These are phyloP conservation scores for Pseudeuparius sepicola DNA, from an alignment of 2,888 invertebrate genomes.

Conservation along the genomic window DNA sequence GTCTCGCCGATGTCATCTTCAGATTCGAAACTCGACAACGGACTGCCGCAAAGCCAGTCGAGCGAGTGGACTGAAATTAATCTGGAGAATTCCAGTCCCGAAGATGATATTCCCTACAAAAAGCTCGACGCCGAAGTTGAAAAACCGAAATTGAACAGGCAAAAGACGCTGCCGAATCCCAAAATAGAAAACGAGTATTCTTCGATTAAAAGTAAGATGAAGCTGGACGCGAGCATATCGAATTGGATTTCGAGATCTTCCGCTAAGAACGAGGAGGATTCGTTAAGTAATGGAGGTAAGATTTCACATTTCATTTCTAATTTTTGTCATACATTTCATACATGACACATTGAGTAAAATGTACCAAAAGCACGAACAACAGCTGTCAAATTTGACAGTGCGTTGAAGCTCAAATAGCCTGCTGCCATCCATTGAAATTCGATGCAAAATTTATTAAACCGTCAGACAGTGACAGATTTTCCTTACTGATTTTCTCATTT, in stretches of 20 bases:
- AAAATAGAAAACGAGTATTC: conserved; percentile 34
- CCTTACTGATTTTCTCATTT: too few relatives aligned
- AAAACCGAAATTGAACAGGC: conserved; percentile 39
- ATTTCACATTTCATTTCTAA: background rate
- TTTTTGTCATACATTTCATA: background rate
- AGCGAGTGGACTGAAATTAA: conserved; percentile 68
- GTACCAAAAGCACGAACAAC: too few relatives aligned
- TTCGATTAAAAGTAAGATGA: conserved; percentile 35
- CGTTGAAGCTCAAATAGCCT: too few relatives aligned
- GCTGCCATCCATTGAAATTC: too few relatives aligned
- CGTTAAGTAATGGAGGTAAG: conserved; percentile 38
- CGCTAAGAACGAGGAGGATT: conserved; percentile 37
- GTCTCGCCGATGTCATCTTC: background rate
- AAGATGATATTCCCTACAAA: conserved; percentile 46
- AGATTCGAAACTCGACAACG: background rate
- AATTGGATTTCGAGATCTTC: conserved; percentile 49
- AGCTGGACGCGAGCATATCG: conserved; percentile 42
- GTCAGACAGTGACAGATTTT: too few relatives aligned
- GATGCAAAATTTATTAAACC: too few relatives aligned
- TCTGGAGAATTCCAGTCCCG: conserved; percentile 57
- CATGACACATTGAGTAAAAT: too few relatives aligned
- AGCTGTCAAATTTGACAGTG: too few relatives aligned
- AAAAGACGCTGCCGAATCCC: conserved; percentile 42
- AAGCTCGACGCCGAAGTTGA: conserved; percentile 33
- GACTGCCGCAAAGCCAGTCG: conserved; percentile 34